Evolutionary conservation across 2,113 vertebrate genomes (phyloP).

Genomic region (Chrysemys picta): DNA sequence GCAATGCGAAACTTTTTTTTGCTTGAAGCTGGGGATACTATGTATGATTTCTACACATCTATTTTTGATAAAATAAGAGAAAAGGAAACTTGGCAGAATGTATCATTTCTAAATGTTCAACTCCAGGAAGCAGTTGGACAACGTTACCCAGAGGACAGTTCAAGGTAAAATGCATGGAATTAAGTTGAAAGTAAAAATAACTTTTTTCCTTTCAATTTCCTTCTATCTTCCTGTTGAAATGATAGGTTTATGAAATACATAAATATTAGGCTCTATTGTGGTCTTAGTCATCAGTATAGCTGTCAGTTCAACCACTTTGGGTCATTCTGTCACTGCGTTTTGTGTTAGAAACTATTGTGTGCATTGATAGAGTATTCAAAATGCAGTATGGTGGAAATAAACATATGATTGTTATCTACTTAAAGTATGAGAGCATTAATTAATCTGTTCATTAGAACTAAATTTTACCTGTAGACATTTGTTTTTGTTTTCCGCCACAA

Average conservation of each 20-base stretch:
- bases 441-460: neutral
- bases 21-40: conserved; percentile 98
- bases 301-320: neutral
- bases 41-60: conserved; percentile 98
- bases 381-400: neutral
- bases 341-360: neutral
- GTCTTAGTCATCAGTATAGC: neutral
- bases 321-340: neutral
- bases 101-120: conserved; percentile 92
- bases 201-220: neutral
- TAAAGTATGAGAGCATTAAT: neutral
- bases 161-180: conserved; percentile 81
- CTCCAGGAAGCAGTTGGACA: conserved; percentile 97
- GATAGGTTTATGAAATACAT: neutral
- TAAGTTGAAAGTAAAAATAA: neutral
- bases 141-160: conserved; percentile 91
- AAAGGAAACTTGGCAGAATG: conserved; percentile 96
- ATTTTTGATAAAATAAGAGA: conserved; percentile 98
- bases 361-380: neutral
- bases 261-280: neutral
- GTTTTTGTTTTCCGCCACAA: neutral
- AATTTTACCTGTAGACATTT: neutral
- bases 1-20: conserved; percentile 99
- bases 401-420: neutral
- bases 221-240: neutral